Percentiles rank a stretch among this genome's conserved stretches.
phyloP scores from a whole-genome alignment of 2,113 vertebrate species.

The Apteryx mantelli region DNA sequence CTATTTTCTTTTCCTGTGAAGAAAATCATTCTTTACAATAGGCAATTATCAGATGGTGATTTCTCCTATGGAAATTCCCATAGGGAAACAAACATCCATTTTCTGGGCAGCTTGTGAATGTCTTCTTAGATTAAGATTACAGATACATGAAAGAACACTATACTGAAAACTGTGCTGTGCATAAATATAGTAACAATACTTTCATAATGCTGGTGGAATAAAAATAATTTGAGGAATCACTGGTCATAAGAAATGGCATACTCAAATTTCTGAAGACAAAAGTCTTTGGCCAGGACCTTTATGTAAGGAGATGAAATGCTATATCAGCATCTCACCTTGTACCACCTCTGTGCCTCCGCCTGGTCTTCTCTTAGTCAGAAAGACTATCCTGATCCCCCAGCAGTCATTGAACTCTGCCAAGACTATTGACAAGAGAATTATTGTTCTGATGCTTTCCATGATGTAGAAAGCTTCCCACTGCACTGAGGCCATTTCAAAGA shows the following conservation, averaged over 20 bases:
- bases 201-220: background rate
- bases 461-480: background rate
- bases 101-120: conserved; percentile 21
- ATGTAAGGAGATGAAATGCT: background rate
- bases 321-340: background rate
- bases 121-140: conserved; percentile 29
- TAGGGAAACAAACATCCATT: background rate
- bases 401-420: background rate
- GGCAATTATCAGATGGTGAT: background rate
- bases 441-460: background rate
- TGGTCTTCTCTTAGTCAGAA: background rate
- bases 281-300: background rate
- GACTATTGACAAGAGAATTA: background rate
- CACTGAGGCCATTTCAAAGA: background rate
- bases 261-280: background rate
- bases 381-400: background rate
- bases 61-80: conserved; percentile 7
- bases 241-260: background rate
- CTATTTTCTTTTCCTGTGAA: background rate
- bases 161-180: background rate
- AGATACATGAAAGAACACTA: background rate
- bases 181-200: background rate
- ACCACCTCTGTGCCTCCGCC: background rate
- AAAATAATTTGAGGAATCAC: background rate
- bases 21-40: conserved; percentile 11